Percentiles rank a stretch among this genome's conserved stretches.
Conservation (phyloP, 1,140 invertebrate species). For the Drosophila repletoides region DNA sequence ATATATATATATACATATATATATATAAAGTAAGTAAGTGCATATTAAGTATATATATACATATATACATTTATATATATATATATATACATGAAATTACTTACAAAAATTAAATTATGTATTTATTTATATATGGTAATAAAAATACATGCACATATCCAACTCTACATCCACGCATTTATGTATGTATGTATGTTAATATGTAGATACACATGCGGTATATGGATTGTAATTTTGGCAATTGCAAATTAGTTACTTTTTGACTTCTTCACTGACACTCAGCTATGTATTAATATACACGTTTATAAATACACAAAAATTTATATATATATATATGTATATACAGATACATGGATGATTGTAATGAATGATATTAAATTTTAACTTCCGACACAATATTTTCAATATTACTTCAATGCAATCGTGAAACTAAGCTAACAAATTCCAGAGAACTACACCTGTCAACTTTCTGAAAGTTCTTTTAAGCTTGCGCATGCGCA, state of each 20-base stretch:
- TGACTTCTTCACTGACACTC: neutral
- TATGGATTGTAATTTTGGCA: no score
- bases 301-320: neutral
- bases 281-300: neutral
- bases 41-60: neutral
- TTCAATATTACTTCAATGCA: slow-evolving; percentile 50
- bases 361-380: slow-evolving; percentile 1
- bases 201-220: slow-evolving; percentile 1
- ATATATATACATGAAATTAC: slow-evolving; percentile 34
- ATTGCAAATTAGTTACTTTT: neutral
- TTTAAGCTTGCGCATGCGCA: slow-evolving; percentile 47
- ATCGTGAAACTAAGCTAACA: slow-evolving; percentile 52
- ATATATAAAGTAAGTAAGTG: slow-evolving; percentile 4
- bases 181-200: neutral
- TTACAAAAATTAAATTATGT: neutral
- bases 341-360: neutral
- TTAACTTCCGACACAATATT: slow-evolving; percentile 4
- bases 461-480: slow-evolving; percentile 58
- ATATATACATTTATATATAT: neutral
- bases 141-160: neutral
- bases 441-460: slow-evolving; percentile 55
- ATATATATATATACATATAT: no score
- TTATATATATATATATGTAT: slow-evolving; percentile 3
- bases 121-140: no score
- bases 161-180: neutral